phyloP scores from a whole-genome alignment of 1,140 invertebrate species.

The Cyphomyrmex costatus region DNA sequence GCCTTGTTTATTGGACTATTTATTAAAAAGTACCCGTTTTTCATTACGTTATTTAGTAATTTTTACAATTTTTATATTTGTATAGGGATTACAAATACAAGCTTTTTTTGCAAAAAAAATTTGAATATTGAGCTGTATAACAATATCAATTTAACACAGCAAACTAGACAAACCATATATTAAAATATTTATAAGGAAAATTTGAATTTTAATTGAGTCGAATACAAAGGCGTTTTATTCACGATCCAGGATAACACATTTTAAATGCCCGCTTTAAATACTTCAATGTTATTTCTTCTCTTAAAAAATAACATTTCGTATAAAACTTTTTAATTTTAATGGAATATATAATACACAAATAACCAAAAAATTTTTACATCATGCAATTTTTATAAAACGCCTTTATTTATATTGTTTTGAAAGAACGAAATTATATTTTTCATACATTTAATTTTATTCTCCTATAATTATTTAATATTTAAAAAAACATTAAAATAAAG shows the following conservation, averaged over 20 bases:
- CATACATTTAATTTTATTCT: background rate
- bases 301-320: background rate
- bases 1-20: background rate
- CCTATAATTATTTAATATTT: background rate
- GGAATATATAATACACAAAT: background rate
- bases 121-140: background rate
- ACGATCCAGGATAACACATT: background rate
- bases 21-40: background rate
- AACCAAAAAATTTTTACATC: background rate
- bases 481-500: background rate
- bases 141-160: background rate
- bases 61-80: background rate
- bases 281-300: background rate
- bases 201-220: conserved; percentile 15
- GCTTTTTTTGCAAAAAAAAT: background rate
- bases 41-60: background rate
- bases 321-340: background rate
- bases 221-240: background rate
- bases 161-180: background rate
- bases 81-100: background rate
- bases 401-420: background rate
- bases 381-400: background rate
- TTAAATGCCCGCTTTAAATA: conserved; percentile 4
- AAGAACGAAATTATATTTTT: background rate
- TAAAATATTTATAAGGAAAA: conserved; percentile 21